Base-by-base conservation (phyloP, 2,113 vertebrate species). In the Pygoscelis antarcticus region DNA sequence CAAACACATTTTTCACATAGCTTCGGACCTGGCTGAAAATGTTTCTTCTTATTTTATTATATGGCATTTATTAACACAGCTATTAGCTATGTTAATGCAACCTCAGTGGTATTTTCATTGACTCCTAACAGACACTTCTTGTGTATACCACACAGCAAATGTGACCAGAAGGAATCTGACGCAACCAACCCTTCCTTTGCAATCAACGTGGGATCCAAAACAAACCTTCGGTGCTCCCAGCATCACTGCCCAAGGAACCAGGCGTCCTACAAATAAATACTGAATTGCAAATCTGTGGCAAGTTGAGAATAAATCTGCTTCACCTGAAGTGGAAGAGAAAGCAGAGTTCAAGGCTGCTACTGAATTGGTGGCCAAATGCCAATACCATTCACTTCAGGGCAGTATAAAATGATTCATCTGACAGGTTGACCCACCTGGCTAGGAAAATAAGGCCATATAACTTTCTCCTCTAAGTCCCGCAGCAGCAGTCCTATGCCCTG, bases 1-100 rank as follows among this genome's bases (percentile, higher is more conserved):
- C 58, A 88, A 79, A 82, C 23, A 65, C 36, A 46, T 91, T 86
- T 74, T 58, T 64, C 34, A 49, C 82, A 78, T 66, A 83, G 60
- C 49, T 80, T 90, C 9, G 7, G 96, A 94, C 49, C 83, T 90
- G 86, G 52, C 90, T 97, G 93, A 83, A 80, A 87, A 92, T 92
- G 32, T 77, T 93, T 55, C 57, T 52, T 90, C 71, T 96, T 93
- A 42, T 89, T 96, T 96, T 93, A 94, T 95, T 93, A 89, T 64
- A 89, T 38, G 55, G 81, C 87, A 77, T 97, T 97, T 98, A 97
- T 97, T 97, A 97, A 96, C 66, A 94, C 26, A 69, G 79, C 54
- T 96, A 97, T 98, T 97, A 97, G 94, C 83, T 95, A 89, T 66
- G 91, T 95, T 98, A 97, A 91, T 97, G 83, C 69, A 93, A 94